These are phyloP conservation scores for Aldrovandia affinis DNA, from an alignment of 2,797 vertebrate species.

Conservation along the genomic window DNA sequence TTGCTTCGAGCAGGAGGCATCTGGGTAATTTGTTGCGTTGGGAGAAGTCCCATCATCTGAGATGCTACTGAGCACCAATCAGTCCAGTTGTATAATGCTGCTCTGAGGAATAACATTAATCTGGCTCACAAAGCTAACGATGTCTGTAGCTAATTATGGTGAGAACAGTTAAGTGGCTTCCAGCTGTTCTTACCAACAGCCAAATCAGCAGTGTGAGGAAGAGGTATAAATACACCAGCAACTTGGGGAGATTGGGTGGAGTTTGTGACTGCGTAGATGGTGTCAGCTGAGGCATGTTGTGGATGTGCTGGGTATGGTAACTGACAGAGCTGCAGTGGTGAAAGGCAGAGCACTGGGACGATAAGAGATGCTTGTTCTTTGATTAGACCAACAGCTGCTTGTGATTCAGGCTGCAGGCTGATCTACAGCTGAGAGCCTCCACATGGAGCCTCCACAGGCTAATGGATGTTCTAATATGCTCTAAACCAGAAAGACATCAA, in stretches of 20 bases:
- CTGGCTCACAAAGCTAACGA: not conserved
- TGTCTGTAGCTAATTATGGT: not conserved
- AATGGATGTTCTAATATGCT: not conserved
- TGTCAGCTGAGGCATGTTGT: not conserved
- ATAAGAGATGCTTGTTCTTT: not conserved
- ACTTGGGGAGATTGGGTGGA: not conserved
- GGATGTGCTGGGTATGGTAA: not conserved
- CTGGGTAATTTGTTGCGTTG: not conserved
- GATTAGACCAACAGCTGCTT: conserved; percentile 13
- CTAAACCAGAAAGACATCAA: not conserved
- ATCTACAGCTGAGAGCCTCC: not conserved
- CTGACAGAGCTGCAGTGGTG: not conserved
- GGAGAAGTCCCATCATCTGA: not conserved
- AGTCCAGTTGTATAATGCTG: not conserved
- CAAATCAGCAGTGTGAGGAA: not conserved
- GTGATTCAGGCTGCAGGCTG: not conserved
- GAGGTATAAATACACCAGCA: conserved; percentile 21
- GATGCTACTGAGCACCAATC: not conserved
- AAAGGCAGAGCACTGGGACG: not conserved
- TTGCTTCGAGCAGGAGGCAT: not conserved
- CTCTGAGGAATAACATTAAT: not conserved
- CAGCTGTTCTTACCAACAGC: conserved; percentile 27
- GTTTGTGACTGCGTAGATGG: not conserved
- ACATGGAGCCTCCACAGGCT: not conserved
- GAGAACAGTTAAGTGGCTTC: not conserved